Conservation (phyloP, 2,797 vertebrate species). For the Gymnothorax reevesii region DNA sequence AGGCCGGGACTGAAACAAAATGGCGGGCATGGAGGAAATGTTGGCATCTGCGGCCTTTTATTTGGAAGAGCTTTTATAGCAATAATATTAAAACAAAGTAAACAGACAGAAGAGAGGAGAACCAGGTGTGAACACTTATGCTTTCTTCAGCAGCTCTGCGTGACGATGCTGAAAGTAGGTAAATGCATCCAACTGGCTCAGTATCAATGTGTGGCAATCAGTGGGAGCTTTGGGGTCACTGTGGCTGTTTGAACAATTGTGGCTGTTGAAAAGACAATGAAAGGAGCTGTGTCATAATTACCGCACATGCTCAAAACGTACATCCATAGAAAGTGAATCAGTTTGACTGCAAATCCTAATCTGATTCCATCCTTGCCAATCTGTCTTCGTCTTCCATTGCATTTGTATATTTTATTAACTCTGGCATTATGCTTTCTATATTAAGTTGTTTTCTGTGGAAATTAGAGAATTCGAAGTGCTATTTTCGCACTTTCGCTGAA, state of each 20-base stretch:
- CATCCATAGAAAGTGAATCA: too few species aligned
- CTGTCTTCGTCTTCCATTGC: too few species aligned
- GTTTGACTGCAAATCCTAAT: too few species aligned
- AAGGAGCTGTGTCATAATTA: too few species aligned
- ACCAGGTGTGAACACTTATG: neutral
- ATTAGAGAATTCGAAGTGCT: too few species aligned
- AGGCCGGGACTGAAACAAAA: slow-evolving; percentile 43
- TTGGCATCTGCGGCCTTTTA: slow-evolving; percentile 52
- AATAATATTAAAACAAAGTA: slow-evolving; percentile 46
- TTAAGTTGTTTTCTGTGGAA: too few species aligned
- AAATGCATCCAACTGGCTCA: slow-evolving; percentile 18
- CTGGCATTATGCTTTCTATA: too few species aligned
- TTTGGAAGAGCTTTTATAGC: slow-evolving; percentile 54
- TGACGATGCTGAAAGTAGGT: slow-evolving; percentile 3
- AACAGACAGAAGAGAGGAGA: slow-evolving; percentile 30
- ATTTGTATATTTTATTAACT: too few species aligned
- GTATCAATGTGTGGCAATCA: slow-evolving; percentile 19
- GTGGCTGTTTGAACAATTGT: slow-evolving; percentile 11
- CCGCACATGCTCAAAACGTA: too few species aligned
- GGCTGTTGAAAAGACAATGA: neutral
- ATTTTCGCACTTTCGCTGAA: too few species aligned
- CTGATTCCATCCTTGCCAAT: too few species aligned
- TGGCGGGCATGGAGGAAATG: slow-evolving; percentile 45
- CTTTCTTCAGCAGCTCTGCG: slow-evolving; percentile 5
- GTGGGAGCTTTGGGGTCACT: slow-evolving; percentile 25